These are phyloP conservation scores for Diachrysia chrysitis DNA, from an alignment of 2,888 invertebrate genomes.

Conservation along the genomic window DNA sequence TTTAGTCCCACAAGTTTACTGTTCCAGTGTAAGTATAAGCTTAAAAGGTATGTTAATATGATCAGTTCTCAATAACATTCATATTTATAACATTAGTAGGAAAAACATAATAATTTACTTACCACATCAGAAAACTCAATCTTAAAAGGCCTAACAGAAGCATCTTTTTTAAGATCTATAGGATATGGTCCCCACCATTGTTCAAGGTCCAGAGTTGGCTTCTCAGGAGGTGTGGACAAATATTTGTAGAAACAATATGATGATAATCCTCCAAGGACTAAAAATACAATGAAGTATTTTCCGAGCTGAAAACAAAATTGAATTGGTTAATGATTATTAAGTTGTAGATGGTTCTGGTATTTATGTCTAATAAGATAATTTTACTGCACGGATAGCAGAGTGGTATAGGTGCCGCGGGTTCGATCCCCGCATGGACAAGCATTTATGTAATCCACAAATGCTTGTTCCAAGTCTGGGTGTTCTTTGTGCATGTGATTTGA, in stretches of 20 bases:
- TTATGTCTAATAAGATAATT: too few species aligned
- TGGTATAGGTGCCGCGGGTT: too few species aligned
- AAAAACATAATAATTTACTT: slow-evolving; percentile 55
- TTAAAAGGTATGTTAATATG: too few species aligned
- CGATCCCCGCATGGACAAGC: too few species aligned
- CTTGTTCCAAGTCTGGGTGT: too few species aligned
- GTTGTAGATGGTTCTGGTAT: too few species aligned
- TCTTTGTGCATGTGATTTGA: too few species aligned
- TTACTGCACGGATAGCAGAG: too few species aligned
- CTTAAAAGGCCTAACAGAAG: slow-evolving; percentile 88
- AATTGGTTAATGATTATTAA: not conserved
- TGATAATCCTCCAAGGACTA: slow-evolving; percentile 48
- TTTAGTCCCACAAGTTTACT: too few species aligned
- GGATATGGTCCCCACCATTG: slow-evolving; percentile 90
- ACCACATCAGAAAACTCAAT: slow-evolving; percentile 90
- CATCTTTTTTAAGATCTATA: slow-evolving; percentile 79
- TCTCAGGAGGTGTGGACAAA: slow-evolving; percentile 57
- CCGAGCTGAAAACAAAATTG: slow-evolving; percentile 58
- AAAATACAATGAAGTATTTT: slow-evolving; percentile 47
- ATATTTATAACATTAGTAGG: not conserved
- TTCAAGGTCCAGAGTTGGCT: slow-evolving; percentile 74
- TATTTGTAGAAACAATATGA: slow-evolving; percentile 61
- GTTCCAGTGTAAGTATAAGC: too few species aligned
- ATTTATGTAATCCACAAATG: too few species aligned
- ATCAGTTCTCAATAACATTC: not conserved